phyloP scores from a whole-genome alignment of 2,797 vertebrate species.

The Pantherophis alleghaniensis region DNA sequence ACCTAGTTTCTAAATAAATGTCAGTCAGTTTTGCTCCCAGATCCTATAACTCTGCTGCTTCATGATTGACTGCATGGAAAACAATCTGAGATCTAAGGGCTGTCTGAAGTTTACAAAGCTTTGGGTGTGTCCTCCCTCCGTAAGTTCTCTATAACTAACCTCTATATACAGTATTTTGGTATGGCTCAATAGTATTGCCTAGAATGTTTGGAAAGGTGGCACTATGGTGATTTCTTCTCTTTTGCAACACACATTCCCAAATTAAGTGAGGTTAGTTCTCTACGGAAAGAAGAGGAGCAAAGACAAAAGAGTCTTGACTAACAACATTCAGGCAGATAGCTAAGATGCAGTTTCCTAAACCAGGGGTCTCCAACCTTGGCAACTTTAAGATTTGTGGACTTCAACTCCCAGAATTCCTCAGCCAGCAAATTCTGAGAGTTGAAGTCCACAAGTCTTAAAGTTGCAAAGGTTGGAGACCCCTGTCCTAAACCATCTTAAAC shows the following conservation, averaged over 20 bases:
- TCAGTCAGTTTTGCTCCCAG: background rate
- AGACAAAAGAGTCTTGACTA: background rate
- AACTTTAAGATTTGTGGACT: too few relatives aligned
- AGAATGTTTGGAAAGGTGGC: background rate
- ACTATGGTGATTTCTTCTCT: background rate
- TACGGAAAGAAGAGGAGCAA: background rate
- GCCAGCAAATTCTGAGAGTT: too few relatives aligned
- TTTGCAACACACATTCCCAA: background rate
- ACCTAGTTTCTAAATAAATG: background rate
- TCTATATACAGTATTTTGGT: background rate
- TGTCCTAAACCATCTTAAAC: background rate
- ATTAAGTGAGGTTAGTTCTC: background rate
- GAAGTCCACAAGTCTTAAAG: too few relatives aligned
- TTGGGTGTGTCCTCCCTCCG: background rate
- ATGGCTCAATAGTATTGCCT: background rate
- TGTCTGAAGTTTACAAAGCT: background rate
- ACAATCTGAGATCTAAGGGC: background rate
- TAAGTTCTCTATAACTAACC: background rate
- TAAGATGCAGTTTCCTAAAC: background rate
- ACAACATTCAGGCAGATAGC: background rate
- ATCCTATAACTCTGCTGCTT: background rate
- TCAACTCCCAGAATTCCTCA: too few relatives aligned
- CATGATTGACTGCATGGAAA: background rate
- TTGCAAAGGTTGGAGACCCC: too few relatives aligned
- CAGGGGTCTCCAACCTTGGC: background rate